Base-by-base conservation (phyloP, 2,888 invertebrate species). In the Drosophila sordidula region DNA sequence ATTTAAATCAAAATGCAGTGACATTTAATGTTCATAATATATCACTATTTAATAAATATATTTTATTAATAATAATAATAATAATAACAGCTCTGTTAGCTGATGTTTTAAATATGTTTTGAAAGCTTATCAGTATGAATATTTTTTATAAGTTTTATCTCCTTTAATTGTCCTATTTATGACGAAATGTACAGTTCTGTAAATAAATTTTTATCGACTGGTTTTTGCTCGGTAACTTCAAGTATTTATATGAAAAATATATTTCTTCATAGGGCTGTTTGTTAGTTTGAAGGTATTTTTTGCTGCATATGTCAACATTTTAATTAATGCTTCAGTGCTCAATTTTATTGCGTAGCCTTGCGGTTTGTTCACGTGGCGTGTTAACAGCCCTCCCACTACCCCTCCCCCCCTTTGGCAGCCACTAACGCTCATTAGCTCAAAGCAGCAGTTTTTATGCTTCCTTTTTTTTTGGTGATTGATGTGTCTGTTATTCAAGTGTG, bases 401-500 rank as follows among this genome's bases (percentile, higher is more conserved):
- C 11, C 16, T 9, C 34, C 46, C 14, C 26, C 44, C 54, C n/a
- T n/a, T 44, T 70, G 74, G 50, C 75, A 71, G 71, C 59, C 72
- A 76, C 58, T 74, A 83, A 61, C 70, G 70, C 78, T 88, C 80
- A 88, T 88, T 88, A 88, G 84, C 70, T 62, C 59, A 38, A 29
- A 29, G 29, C 29, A 46, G 22, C 50, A 41, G 46, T 46, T 66
- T 73, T 25, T 44, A 25, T 42, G 12, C 8, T 9, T 34, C 11
- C 12, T 14, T 1, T 22, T 25, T 34, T 41, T 73, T 70, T 22
- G 69, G 61, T 83, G 83, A 83, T 83, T 86, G 83, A 83, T 83
- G 78, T 58, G 58, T 64, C 52, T 75, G 71, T 71, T 71, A 80
- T 83, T 78, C 63, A 83, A 83, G 83, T 73, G 45, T 58, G 49